Conservation (phyloP, 2,113 vertebrate genomes). For the Sterrhoptilus dennistouni region DNA sequence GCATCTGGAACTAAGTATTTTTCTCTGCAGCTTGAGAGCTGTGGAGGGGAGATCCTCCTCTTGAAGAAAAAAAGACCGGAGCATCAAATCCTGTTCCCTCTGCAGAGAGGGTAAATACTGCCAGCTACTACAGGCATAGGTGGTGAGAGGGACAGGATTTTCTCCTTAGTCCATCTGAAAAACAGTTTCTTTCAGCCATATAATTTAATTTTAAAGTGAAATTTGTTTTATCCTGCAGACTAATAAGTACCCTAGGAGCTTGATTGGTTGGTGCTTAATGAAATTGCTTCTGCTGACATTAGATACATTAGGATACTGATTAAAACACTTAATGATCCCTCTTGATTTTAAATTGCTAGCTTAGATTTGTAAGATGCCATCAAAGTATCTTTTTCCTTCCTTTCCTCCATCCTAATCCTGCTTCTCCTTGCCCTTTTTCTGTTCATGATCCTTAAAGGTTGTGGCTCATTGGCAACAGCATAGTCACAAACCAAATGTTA, state of each 20-base stretch:
- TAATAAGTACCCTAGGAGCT: constrained; percentile 39
- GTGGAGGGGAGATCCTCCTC: background rate
- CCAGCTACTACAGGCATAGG: background rate
- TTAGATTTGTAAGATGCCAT: constrained; percentile 27
- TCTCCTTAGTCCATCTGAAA: background rate
- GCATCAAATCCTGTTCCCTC: background rate
- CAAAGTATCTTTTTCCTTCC: constrained; percentile 8
- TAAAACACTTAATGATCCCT: constrained; percentile 56
- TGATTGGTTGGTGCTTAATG: constrained; percentile 54
- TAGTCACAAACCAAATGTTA: background rate
- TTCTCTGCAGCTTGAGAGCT: background rate
- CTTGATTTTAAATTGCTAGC: constrained; percentile 57
- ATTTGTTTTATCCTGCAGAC: constrained; percentile 51
- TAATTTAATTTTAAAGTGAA: constrained; percentile 39
- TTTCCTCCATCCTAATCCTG: constrained; percentile 15
- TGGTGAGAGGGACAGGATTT: background rate
- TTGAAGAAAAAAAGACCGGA: background rate
- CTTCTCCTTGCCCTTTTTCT: constrained; percentile 19
- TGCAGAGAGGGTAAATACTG: background rate
- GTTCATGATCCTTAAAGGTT: background rate
- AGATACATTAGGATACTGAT: constrained; percentile 54
- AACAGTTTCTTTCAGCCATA: constrained; percentile 24
- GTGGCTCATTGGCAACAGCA: background rate
- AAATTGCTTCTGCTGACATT: constrained; percentile 66
- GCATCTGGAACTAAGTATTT: background rate